Evolutionary conservation across 1,140 invertebrate species (phyloP), one percentile per base, ranked within the genome.

Genomic region (Whitmania pigra): DNA sequence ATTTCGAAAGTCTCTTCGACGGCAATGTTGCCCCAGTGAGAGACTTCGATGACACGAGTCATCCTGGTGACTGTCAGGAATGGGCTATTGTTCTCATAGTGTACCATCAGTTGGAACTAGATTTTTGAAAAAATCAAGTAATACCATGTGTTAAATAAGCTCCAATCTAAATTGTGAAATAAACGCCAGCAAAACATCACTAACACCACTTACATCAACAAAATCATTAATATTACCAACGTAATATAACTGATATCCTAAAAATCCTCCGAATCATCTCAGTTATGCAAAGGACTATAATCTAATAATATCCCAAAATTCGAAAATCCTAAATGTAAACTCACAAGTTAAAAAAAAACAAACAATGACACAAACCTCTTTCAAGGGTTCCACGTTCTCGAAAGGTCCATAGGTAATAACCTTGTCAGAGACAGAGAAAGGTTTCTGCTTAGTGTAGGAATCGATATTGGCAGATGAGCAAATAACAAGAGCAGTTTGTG

Each of bases 21-120:
- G 75, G 95, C 94, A 80, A 99, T 94, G 78, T 97, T 97, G 22
- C 96, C 96, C 97, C 97, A 99, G 80, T 98, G 95, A 0, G 95
- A 99, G 0, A 99, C 87, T 83, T 99, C 95, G 78, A 99, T 91
- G 0, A 87, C 83, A 53, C 97, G 86, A 73, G 92, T 88, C 75
- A 99, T 81, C 53, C 85, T 85, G 0, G 89, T 92, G 0, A 97
- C 90, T 36, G 91, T 93, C 60, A 99, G 82, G 81, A 99, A 98
- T 66, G 96, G 94, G 66, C 89, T 87, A 80, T 96, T 95, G 82
- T 97, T 99, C 82, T 98, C 96, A 82, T 90, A 97, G 81, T 99
- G 97, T 68, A 98, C 84, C 31, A 80, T 83, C 73, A 97, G 79
- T 77, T 89, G 86, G 75, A 89, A 87, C 83, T 84, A 49, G 73